Conservation (phyloP, 2,113 vertebrate species). For the Barbus barbus region DNA sequence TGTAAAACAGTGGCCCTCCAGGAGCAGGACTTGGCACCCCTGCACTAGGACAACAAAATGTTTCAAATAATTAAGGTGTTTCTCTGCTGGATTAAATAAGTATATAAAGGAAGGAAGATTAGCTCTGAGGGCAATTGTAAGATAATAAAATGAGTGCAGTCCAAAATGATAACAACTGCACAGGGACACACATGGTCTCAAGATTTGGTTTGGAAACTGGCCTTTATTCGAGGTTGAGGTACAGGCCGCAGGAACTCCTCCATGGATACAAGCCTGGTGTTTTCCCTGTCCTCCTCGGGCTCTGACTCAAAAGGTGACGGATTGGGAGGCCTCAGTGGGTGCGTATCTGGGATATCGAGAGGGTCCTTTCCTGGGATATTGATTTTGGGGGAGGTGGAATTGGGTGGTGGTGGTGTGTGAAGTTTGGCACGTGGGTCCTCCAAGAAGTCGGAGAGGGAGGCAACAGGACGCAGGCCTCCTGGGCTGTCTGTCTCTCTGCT, state of each 20-base stretch:
- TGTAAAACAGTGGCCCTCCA: neutral
- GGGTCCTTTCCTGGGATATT: constrained; percentile 50
- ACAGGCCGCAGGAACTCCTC: constrained; percentile 75
- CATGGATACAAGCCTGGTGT: constrained; percentile 73
- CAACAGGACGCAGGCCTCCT: constrained; percentile 64
- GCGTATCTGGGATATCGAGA: constrained; percentile 60
- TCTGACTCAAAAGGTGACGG: constrained; percentile 73
- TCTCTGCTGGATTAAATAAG: neutral
- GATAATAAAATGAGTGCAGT: neutral
- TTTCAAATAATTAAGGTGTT: neutral
- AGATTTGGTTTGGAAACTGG: constrained; percentile 47
- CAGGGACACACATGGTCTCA: too few species aligned
- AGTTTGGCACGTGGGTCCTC: constrained; percentile 72
- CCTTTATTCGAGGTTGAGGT: constrained; percentile 67
- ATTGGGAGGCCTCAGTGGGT: constrained; percentile 62
- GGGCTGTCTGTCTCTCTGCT: constrained; percentile 67
- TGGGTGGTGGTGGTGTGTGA: constrained; percentile 59
- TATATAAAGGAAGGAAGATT: neutral
- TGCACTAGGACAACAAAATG: neutral
- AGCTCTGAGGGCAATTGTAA: neutral
- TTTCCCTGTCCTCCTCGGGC: constrained; percentile 70
- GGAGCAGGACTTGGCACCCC: neutral
- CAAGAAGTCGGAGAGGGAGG: constrained; percentile 76
- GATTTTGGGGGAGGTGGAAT: constrained; percentile 60
- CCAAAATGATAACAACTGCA: neutral